Evolutionary conservation across 2,113 vertebrate species (phyloP).

Genomic region (Trinectes maculatus): DNA sequence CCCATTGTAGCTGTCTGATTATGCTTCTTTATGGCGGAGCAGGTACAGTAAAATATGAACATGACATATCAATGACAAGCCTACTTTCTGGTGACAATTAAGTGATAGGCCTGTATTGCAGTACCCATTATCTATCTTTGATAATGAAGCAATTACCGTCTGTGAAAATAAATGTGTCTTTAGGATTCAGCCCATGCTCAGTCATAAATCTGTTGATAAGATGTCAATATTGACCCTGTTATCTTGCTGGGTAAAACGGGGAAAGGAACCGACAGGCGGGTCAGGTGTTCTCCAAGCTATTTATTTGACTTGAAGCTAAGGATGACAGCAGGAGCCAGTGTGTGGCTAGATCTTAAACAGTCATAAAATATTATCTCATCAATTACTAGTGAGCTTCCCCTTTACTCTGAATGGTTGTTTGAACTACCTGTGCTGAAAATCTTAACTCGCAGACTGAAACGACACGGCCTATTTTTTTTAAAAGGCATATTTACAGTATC

Average conservation of each 20-base stretch:
- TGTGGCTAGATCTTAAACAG: neutral
- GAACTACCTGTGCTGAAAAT: constrained; percentile 3
- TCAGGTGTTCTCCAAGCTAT: constrained; percentile 17
- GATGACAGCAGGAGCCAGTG: neutral
- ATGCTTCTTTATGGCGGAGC: constrained; percentile 11
- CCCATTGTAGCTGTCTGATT: constrained; percentile 7
- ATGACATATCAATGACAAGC: constrained; percentile 50
- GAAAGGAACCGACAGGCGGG: constrained; percentile 3
- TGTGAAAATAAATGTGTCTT: constrained; percentile 54
- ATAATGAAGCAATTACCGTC: constrained; percentile 45
- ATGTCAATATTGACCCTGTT: constrained; percentile 55
- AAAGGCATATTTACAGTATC: too few species aligned
- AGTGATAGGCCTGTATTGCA: constrained; percentile 32
- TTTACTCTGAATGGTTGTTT: constrained; percentile 10
- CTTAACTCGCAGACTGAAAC: neutral
- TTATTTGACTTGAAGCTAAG: constrained; percentile 17
- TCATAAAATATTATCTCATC: neutral
- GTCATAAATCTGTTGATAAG: constrained; percentile 47
- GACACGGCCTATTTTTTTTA: neutral
- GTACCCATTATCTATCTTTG: constrained; percentile 58
- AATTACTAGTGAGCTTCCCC: neutral
- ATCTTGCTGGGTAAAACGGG: neutral
- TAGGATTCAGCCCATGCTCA: constrained; percentile 29
- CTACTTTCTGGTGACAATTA: constrained; percentile 41
- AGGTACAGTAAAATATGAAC: constrained; percentile 14